Percentiles rank a stretch among this genome's conserved stretches.
phyloP scores from a whole-genome alignment of 1,140 invertebrate genomes.

The Gonatopus flavifemur region DNA sequence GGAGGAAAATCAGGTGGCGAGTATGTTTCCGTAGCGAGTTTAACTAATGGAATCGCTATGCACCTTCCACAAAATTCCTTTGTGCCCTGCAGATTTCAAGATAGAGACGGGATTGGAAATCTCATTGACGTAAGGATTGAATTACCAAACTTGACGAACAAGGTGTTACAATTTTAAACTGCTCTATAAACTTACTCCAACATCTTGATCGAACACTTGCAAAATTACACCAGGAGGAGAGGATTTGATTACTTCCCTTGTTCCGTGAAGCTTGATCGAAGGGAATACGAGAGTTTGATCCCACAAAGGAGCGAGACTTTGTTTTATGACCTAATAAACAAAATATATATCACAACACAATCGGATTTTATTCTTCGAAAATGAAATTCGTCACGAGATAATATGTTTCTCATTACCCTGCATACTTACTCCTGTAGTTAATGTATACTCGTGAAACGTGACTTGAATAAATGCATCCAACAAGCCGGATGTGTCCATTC shows the following conservation, averaged over 20 bases:
- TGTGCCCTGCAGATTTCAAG: no score
- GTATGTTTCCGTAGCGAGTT: conserved; percentile 55
- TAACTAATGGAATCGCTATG: conserved; percentile 54
- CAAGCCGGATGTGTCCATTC: conserved; percentile 57
- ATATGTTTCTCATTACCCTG: not conserved
- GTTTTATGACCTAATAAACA: conserved; percentile 44
- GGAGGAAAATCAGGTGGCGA: conserved; percentile 56
- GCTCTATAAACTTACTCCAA: conserved; percentile 40
- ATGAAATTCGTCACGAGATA: no score
- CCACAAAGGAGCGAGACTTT: conserved; percentile 63
- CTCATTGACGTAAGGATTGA: no score
- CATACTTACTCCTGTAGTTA: conserved; percentile 41
- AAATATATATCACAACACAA: no score
- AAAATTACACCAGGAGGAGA: conserved; percentile 56
- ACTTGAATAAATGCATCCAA: conserved; percentile 59
- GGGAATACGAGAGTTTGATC: conserved; percentile 62
- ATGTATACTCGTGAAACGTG: conserved; percentile 49
- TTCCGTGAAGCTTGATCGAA: conserved; percentile 55
- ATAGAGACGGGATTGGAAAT: no score
- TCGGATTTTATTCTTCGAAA: no score
- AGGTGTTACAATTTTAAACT: no score
- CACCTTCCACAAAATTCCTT: conserved; percentile 61
- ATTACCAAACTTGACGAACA: no score
- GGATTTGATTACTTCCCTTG: conserved; percentile 50
- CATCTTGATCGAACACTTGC: conserved; percentile 51